These are phyloP conservation scores for Neelides folsomi DNA, from an alignment of 2,888 invertebrate genomes.

Conservation along the genomic window DNA sequence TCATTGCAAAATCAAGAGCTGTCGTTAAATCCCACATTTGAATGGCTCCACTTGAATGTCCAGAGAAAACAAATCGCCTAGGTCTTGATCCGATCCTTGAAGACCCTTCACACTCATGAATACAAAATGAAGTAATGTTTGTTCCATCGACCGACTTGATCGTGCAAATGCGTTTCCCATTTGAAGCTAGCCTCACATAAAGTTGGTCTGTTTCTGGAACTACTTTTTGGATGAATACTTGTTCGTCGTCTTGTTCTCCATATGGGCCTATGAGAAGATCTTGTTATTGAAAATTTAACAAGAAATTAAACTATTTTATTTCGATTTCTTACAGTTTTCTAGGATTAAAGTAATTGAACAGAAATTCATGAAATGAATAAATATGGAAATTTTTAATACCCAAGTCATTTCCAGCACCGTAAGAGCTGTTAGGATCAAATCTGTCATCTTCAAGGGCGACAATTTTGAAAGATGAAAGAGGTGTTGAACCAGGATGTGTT, in stretches of 20 bases:
- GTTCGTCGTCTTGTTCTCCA: constrained; percentile 95
- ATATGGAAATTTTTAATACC: constrained; percentile 40
- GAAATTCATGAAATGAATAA: not conserved
- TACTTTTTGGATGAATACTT: constrained; percentile 94
- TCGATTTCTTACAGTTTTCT: not conserved
- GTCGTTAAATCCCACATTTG: constrained; percentile 99
- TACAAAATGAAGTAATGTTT: constrained; percentile 86
- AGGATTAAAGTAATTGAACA: not conserved
- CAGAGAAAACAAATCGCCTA: constrained; percentile 75
- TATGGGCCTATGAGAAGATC: constrained; percentile 57
- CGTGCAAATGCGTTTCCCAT: constrained; percentile 87
- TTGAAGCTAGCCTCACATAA: constrained; percentile 85
- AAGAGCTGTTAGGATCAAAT: constrained; percentile 37
- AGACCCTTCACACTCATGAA: constrained; percentile 95
- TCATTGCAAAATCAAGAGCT: constrained; percentile 62
- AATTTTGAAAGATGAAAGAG: constrained; percentile 92
- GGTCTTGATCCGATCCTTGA: constrained; percentile 80
- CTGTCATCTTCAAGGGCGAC: constrained; percentile 56
- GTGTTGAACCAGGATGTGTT: constrained; percentile 95
- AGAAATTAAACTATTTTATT: constrained; percentile 1
- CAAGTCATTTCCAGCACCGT: constrained; percentile 49
- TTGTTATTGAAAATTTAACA: not conserved
- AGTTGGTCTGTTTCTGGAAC: constrained; percentile 92
- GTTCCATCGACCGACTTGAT: constrained; percentile 89
- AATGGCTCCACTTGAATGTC: constrained; percentile 80